Evolutionary conservation across 2,113 vertebrate species (phyloP).

Genomic region (Peromyscus californicus): DNA sequence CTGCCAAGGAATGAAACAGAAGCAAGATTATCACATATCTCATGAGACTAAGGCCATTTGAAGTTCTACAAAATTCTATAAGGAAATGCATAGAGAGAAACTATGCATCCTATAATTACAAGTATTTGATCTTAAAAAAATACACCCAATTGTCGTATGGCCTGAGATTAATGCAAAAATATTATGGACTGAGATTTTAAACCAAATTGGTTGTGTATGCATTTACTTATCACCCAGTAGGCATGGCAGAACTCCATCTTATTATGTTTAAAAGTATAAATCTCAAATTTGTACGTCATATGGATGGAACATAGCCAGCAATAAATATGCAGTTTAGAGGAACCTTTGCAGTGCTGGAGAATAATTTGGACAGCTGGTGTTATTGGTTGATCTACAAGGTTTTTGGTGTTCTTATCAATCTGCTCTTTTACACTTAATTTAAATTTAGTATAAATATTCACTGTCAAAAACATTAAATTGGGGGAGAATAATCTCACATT

Average conservation of each 20-base stretch:
- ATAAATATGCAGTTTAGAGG: slow-evolving; percentile 85
- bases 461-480: slow-evolving; percentile 86
- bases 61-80: slow-evolving; percentile 53
- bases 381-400: slow-evolving; percentile 87
- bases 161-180: slow-evolving; percentile 85
- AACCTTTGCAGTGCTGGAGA: slow-evolving; percentile 86
- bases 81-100: slow-evolving; percentile 45
- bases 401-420: slow-evolving; percentile 87
- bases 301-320: slow-evolving; percentile 79
- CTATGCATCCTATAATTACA: slow-evolving; percentile 71
- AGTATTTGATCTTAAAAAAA: slow-evolving; percentile 76
- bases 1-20: slow-evolving; percentile 19
- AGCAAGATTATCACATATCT: slow-evolving; percentile 38
- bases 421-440: slow-evolving; percentile 87
- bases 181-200: slow-evolving; percentile 85
- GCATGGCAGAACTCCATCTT: slow-evolving; percentile 84
- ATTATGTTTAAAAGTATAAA: slow-evolving; percentile 85
- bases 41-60: not conserved
- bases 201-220: slow-evolving; percentile 85
- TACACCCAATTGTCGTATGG: slow-evolving; percentile 74
- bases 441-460: slow-evolving; percentile 88
- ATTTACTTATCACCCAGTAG: slow-evolving; percentile 86
- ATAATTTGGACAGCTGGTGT: slow-evolving; percentile 87
- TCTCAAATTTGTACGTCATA: slow-evolving; percentile 84
- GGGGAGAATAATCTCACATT: slow-evolving; percentile 84